Base-by-base conservation (phyloP, 2,888 invertebrate genomes). In the Campoplex capitator region DNA sequence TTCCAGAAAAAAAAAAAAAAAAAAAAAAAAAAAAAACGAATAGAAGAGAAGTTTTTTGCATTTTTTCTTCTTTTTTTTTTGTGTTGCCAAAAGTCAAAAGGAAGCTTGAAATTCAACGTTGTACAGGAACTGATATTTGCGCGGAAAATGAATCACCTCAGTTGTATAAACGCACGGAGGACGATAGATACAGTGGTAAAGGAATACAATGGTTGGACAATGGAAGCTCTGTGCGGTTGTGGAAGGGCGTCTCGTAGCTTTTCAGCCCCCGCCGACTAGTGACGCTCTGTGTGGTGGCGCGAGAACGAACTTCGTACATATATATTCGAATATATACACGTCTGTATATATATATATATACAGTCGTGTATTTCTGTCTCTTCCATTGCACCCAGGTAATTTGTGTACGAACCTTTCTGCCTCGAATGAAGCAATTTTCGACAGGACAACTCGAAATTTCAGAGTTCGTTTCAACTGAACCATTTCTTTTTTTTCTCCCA, bases 51-150 rank as follows among this genome's bases (percentile, higher is more conserved):
- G 18, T n/a, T 32, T 28, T 38, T 45, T 32, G 7, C 16, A 32
- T 32, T 32, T 35, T 35, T 73, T 56, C 32, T 56, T 35, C 42
- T 23, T 28, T 16, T 48, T 67, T 67, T 23, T 77, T 77, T 67
- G 62, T 23, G 35, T 42, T 16, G 48, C 23, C 65, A 75, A 73
- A 74, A 82, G 85, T 76, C 76, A 67, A 83, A 70, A 83, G 84
- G 89, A 88, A 90, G 89, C 90, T 91, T 90, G 91, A 92, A 92
- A 92, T 92, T 91, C 91, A 92, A 89, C 90, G 89, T 90, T 89
- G 89, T 78, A 88, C 92, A 92, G 93, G 92, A 93, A 92, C 93
- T 93, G 94, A 94, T 94, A 94, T 93, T 94, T 93, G 82, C 92
- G 91, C 90, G 89, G 93, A 91, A 91, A 93, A 94, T 94, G 93